A percentile compares a stretch with the other conserved stretches of the same genome.
Evolutionary conservation across 2,888 invertebrate genomes (phyloP).

Genomic region (Macropis europaea): DNA sequence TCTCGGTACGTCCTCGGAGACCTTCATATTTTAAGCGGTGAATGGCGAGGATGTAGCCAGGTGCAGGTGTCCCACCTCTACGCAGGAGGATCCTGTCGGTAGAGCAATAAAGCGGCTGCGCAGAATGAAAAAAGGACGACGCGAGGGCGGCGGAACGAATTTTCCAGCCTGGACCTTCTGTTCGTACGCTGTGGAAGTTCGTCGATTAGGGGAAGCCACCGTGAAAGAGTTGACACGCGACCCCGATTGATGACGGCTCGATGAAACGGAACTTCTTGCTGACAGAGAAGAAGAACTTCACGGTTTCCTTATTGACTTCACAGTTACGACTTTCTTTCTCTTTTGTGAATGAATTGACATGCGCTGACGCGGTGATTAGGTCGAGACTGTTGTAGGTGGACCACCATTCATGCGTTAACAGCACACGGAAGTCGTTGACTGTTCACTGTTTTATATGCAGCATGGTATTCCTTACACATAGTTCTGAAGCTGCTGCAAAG

Average conservation of each 20-base stretch:
- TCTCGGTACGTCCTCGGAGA: slow-evolving; percentile 53
- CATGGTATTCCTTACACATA: no score
- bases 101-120: slow-evolving; percentile 51
- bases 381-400: no score
- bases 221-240: slow-evolving; percentile 72
- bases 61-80: slow-evolving; percentile 68
- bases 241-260: slow-evolving; percentile 50
- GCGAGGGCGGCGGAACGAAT: slow-evolving; percentile 56
- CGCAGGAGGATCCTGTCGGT: slow-evolving; percentile 14
- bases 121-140: slow-evolving; percentile 26
- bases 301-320: no score
- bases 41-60: slow-evolving; percentile 65
- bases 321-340: no score
- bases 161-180: slow-evolving; percentile 37
- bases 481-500: no score
- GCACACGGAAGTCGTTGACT: no score
- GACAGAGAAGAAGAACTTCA: no score
- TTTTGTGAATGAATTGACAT: no score
- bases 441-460: no score
- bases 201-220: slow-evolving; percentile 53
- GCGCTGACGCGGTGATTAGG: no score
- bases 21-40: slow-evolving; percentile 72
- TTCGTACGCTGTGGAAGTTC: slow-evolving; percentile 37
- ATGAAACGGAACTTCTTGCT: slow-evolving; percentile 14
- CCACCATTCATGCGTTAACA: no score